phyloP scores from a whole-genome alignment of 2,888 invertebrate species.

The Platerodrilus igneus region DNA sequence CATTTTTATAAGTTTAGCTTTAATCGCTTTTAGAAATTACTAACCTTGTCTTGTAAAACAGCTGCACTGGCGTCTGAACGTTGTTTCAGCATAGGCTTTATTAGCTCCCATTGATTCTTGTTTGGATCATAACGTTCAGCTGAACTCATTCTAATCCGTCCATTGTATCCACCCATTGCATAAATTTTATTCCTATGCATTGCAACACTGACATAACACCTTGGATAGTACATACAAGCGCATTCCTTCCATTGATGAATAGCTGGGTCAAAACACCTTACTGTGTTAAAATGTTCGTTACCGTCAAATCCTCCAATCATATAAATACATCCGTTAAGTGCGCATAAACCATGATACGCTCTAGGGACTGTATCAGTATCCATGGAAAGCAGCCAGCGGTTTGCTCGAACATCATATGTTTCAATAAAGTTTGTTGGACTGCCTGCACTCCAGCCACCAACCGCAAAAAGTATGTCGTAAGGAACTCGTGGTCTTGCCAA shows the following conservation, averaged over 20 bases:
- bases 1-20: no score
- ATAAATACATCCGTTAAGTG: conserved; percentile 65
- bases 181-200: conserved; percentile 68
- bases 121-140: conserved; percentile 75
- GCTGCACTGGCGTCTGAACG: conserved; percentile 77
- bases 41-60: conserved; percentile 60
- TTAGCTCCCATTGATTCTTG: conserved; percentile 73
- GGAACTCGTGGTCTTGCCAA: conserved; percentile 67
- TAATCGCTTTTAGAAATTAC: no score
- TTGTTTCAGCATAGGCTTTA: conserved; percentile 69
- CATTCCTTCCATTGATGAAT: conserved; percentile 70
- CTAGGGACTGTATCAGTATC: conserved; percentile 65
- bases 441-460: conserved; percentile 84
- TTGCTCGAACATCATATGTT: conserved; percentile 74
- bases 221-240: conserved; percentile 74
- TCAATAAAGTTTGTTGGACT: conserved; percentile 75
- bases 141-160: conserved; percentile 67
- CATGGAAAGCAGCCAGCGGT: conserved; percentile 69
- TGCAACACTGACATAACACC: conserved; percentile 76
- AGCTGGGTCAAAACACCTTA: conserved; percentile 75
- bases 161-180: conserved; percentile 81
- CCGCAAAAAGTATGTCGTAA: conserved; percentile 73
- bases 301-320: conserved; percentile 81
- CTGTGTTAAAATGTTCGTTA: conserved; percentile 69
- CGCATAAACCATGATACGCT: conserved; percentile 76